These are phyloP conservation scores for Melitaea athalia DNA, from an alignment of 2,888 invertebrate genomes.

Conservation along the genomic window DNA sequence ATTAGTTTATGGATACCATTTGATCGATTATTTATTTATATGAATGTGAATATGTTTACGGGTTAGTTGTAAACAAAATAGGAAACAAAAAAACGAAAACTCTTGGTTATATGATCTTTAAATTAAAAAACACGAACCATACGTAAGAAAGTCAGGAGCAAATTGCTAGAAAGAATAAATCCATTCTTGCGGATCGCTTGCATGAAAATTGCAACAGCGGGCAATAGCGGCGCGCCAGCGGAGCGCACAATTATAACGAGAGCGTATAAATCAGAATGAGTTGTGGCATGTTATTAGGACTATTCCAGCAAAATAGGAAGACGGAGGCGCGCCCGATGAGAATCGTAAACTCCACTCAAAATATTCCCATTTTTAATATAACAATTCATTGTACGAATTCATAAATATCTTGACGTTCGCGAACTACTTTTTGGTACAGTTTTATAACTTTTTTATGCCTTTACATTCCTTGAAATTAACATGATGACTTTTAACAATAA, in stretches of 20 bases:
- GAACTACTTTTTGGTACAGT: constrained; percentile 41
- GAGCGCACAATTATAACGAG: constrained; percentile 82
- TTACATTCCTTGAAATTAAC: constrained; percentile 27
- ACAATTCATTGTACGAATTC: constrained; percentile 38
- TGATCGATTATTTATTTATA: background rate
- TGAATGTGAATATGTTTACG: background rate
- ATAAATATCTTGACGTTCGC: constrained; percentile 42
- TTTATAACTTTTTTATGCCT: constrained; percentile 29
- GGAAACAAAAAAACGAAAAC: constrained; percentile 44
- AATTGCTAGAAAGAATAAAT: constrained; percentile 77
- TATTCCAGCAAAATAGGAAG: constrained; percentile 73
- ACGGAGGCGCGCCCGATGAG: constrained; percentile 66
- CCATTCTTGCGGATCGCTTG: constrained; percentile 75
- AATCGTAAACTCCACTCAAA: constrained; percentile 55
- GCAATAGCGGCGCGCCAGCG: constrained; percentile 73
- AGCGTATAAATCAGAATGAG: constrained; percentile 81
- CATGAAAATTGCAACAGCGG: constrained; percentile 79
- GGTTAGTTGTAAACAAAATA: constrained; percentile 13
- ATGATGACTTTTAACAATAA: constrained; percentile 22
- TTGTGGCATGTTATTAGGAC: constrained; percentile 81
- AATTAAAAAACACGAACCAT: constrained; percentile 66
- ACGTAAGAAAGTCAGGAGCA: constrained; percentile 63
- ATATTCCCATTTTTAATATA: constrained; percentile 53
- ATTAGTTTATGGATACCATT: background rate
- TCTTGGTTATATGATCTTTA: constrained; percentile 60